Base-by-base conservation (phyloP, 2,797 vertebrate genomes). In the Xenops minutus region DNA sequence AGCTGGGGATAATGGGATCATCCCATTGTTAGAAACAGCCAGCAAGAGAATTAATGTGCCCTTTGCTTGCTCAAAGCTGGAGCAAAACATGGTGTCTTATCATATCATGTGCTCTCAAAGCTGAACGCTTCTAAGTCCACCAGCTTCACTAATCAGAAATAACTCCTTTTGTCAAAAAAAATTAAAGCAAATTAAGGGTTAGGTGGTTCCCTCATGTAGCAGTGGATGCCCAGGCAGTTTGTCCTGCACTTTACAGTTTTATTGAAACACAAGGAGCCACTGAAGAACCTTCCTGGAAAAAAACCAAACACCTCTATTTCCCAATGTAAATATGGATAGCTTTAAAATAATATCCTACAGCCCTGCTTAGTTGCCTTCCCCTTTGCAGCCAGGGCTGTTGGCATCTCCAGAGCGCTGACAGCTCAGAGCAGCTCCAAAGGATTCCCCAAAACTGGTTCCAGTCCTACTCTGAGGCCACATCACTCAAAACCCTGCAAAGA, bases 1-100 rank as follows among this genome's bases (percentile, higher is more conserved):
- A 80, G 92, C 66, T 74, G 73, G 72, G 77, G 80, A 89, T 95
- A 97, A 97, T 14, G 79, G 92, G 90, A 96, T 96, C 85, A 92
- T 48, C 51, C 32, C 64, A 58, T 84, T 67, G 81, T 91, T 94
- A 76, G 3, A 86, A 89, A 93, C 78, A 96, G 77, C 46, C 82
- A 82, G 82, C 48, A 88, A 72, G 74, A 59, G 90, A 91, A 97
- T 92, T 79, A 94, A 77, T 34, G 16, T 14, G 39, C 11, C 85
- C 55, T 80, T 52, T 55, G 24, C 43, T 89, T 79, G 83, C 61
- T 79, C 66, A 74, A 37, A 86, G 86, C 76, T 82, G 83, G 32
- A 85, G 87, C 0, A 2, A 77, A 92, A 87, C 0, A 0, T 6
- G 7, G 36, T 64, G 52, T 34, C 83, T 69, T 92, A 29, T 51